phyloP scores from a whole-genome alignment of 2,797 vertebrate genomes.

The Anisognathus igniventris region DNA sequence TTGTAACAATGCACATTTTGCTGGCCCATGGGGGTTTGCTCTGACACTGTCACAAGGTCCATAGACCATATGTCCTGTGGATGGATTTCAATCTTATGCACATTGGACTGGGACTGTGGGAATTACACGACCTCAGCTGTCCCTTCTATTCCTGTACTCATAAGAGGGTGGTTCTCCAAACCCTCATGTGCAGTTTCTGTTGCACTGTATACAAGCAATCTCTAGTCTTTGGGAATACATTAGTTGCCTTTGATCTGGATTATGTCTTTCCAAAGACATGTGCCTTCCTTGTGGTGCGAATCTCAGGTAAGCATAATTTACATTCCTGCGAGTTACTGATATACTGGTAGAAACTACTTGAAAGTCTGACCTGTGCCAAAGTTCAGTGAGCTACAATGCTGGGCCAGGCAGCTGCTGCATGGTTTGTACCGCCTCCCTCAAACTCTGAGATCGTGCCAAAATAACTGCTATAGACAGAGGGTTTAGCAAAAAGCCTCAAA shows the following conservation, averaged over 20 bases:
- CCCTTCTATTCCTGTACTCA: not conserved
- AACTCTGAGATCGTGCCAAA: not conserved
- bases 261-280: not conserved
- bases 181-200: not conserved
- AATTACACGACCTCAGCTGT: not conserved
- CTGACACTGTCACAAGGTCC: not conserved
- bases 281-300: not conserved
- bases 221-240: not conserved
- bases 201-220: not conserved
- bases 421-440: not conserved
- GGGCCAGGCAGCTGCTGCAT: not conserved
- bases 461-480: not conserved
- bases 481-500: not conserved
- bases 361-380: not conserved
- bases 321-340: not conserved
- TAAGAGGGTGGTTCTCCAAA: not conserved
- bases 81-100: not conserved
- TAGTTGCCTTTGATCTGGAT: not conserved
- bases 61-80: not conserved
- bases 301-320: not conserved
- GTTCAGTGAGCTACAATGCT: not conserved
- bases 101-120: not conserved
- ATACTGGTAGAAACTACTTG: not conserved
- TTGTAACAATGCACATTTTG: not conserved
- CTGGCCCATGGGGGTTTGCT: not conserved